Evolutionary conservation across 2,113 vertebrate genomes (phyloP).

Genomic region (Pithys albifrons): DNA sequence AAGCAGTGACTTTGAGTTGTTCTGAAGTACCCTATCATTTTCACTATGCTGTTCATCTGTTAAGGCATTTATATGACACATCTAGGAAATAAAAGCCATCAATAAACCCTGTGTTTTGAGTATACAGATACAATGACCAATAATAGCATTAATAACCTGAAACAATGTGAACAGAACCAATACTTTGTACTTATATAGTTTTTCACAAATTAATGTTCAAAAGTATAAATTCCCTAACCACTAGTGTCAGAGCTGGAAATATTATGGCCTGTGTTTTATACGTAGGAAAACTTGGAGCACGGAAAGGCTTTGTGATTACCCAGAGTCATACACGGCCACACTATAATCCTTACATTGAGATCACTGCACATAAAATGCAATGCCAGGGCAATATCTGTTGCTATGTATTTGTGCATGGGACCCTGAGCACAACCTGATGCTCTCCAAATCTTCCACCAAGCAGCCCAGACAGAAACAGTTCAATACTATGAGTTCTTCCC

Average conservation of each 20-base stretch:
- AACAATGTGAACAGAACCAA: constrained; percentile 45
- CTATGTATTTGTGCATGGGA: not conserved
- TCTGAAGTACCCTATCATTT: constrained; percentile 57
- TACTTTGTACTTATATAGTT: constrained; percentile 23
- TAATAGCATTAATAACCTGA: constrained; percentile 61
- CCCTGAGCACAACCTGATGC: not conserved
- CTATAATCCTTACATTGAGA: not conserved
- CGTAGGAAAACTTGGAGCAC: not conserved
- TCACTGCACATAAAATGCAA: not conserved
- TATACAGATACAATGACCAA: constrained; percentile 57
- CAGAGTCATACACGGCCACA: not conserved
- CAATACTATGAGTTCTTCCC: not conserved
- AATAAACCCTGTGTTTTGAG: constrained; percentile 60
- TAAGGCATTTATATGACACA: constrained; percentile 76
- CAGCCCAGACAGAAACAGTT: not conserved
- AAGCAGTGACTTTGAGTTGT: constrained; percentile 23
- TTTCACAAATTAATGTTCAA: constrained; percentile 14
- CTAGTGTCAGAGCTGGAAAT: constrained; percentile 5
- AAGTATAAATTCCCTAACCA: not conserved
- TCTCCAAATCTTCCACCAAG: not conserved
- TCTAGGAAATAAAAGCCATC: constrained; percentile 75
- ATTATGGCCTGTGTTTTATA: not conserved
- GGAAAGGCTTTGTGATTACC: not conserved
- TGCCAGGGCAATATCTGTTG: not conserved
- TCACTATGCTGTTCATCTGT: constrained; percentile 68